Percentiles rank a stretch among this genome's conserved stretches.
These are phyloP conservation scores for Oscheius sp. DNA, from an alignment of 2,888 invertebrate species.

Conservation along the genomic window DNA sequence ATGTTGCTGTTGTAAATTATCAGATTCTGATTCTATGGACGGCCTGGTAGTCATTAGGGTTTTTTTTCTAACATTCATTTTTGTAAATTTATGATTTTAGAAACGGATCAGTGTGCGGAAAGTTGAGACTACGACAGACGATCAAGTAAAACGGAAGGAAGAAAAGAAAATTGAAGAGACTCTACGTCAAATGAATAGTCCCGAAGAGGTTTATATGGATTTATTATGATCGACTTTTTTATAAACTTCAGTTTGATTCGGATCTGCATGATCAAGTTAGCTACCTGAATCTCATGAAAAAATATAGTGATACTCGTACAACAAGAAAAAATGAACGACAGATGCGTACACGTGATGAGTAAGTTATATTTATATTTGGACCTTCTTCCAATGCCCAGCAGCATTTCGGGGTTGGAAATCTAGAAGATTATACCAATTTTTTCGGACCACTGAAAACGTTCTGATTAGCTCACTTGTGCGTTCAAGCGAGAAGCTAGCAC, in stretches of 20 bases:
- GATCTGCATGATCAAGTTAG: slow-evolving; percentile 66
- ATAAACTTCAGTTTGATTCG: slow-evolving; percentile 56
- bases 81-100: slow-evolving; percentile 21
- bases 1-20: slow-evolving; percentile 12
- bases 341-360: slow-evolving; percentile 52
- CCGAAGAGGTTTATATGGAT: slow-evolving; percentile 26
- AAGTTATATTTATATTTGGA: no score
- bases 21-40: slow-evolving; percentile 22
- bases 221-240: not conserved
- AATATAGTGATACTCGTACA: slow-evolving; percentile 31
- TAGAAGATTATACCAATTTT: no score
- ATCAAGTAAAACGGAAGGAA: slow-evolving; percentile 24
- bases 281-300: slow-evolving; percentile 59
- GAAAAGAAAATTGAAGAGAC: slow-evolving; percentile 35
- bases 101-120: slow-evolving; percentile 37
- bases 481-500: no score
- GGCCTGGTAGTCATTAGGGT: slow-evolving; percentile 17
- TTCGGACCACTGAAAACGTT: no score
- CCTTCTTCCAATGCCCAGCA: no score
- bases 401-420: no score
- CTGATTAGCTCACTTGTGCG: no score
- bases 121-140: slow-evolving; percentile 28
- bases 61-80: not conserved
- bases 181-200: slow-evolving; percentile 40
- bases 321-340: slow-evolving; percentile 43